Conservation (phyloP, 2,888 invertebrate species). For the Tuta absoluta region DNA sequence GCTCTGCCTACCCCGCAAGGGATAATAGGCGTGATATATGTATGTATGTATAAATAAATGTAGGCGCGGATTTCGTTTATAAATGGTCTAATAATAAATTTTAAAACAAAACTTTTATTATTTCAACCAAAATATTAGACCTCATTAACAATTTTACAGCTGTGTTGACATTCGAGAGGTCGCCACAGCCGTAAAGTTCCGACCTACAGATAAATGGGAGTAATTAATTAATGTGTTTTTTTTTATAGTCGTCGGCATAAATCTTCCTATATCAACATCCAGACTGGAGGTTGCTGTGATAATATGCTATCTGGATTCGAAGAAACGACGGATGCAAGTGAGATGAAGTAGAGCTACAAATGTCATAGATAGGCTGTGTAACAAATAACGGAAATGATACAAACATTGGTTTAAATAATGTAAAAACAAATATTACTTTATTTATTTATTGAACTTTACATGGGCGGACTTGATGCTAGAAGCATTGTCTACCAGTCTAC, state of each 20-base stretch:
- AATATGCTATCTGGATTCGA: slow-evolving; percentile 54
- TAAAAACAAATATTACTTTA: too few species aligned
- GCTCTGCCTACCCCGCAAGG: too few species aligned
- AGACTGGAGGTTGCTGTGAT: neutral
- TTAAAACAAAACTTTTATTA: neutral
- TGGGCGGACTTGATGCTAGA: too few species aligned
- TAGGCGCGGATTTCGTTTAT: too few species aligned
- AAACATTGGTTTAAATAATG: too few species aligned
- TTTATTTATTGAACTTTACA: too few species aligned
- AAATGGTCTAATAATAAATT: too few species aligned
- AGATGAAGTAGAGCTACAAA: slow-evolving; percentile 33
- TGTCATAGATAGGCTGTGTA: neutral
- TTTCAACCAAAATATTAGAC: slow-evolving; percentile 8
- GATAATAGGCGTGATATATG: too few species aligned
- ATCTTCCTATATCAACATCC: slow-evolving; percentile 37
- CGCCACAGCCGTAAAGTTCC: slow-evolving; percentile 15
- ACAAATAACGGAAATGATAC: too few species aligned
- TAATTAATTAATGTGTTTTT: slow-evolving; percentile 33
- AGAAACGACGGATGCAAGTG: slow-evolving; percentile 44
- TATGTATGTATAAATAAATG: too few species aligned
- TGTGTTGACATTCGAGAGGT: slow-evolving; percentile 17
- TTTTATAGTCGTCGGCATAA: slow-evolving; percentile 22
- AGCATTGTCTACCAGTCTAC: too few species aligned
- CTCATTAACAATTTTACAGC: slow-evolving; percentile 12
- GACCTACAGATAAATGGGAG: slow-evolving; percentile 19